Evolutionary conservation across 2,113 vertebrate genomes (phyloP), one percentile per base, ranked within the genome.

Genomic region (Bujurquina vittata): DNA sequence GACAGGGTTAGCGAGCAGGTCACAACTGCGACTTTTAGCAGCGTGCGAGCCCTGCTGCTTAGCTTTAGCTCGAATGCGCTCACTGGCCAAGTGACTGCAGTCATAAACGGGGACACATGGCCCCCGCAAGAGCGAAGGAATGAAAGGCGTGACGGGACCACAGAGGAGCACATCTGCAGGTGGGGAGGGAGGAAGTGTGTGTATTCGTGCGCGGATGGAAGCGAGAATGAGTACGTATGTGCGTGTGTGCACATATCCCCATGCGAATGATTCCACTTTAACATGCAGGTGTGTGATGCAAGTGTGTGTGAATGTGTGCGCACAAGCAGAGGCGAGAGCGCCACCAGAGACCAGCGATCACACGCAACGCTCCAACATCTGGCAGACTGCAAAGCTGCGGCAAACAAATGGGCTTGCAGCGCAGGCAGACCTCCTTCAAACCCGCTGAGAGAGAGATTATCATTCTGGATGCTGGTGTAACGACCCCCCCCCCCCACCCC

Each of bases 341-440:
- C 77, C 93, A 83, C 93, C 63, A 57, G 93, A 93, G 95, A 94
- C 87, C 81, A 7, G 83, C 79, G 63, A 94, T 92, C 91, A 93
- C 95, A 94, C 89, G 89, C 93, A 92, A 93, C 73, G 54, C 74
- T 90, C 86, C 90, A 91, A 96, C 95, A 96, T 95, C 95, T 96
- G 95, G 82, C 86, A 43, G 85, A 83, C 81, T 78, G 89, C 67
- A 55, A 84, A 87, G 85, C 88, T 85, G 84, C 77, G 77, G 86
- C 81, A 54, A 88, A 89, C 82, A 88, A 88, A 92, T 88, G 90
- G 83, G 81, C 85, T 88, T 3, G 8, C 62, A 84, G 84, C 9
- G 49, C 87, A 54, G 61, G 76, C 83, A 80, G 77, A 76, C 87
- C 89, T 86, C 77, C 85, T 84, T 85, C 54, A 80, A 76, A 77